Conservation (phyloP, 2,113 vertebrate genomes). For the Gila orcuttii region DNA sequence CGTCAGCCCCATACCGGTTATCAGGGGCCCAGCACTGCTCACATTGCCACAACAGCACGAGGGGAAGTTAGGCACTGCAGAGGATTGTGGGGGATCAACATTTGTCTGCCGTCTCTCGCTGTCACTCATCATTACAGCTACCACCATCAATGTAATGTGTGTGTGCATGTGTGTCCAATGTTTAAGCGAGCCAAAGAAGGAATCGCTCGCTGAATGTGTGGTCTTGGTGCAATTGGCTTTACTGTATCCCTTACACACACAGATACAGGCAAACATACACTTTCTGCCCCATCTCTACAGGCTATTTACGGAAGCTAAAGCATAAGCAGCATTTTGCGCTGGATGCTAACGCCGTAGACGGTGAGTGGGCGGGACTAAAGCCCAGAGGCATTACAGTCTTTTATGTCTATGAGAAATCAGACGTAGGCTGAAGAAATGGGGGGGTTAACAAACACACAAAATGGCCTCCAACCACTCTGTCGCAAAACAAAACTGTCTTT, state of each 20-base stretch:
- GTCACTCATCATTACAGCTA: slow-evolving; percentile 68
- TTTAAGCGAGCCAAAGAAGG: slow-evolving; percentile 38
- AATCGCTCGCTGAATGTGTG: slow-evolving; percentile 63
- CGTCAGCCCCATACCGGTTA: slow-evolving; percentile 49
- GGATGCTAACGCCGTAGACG: slow-evolving; percentile 58
- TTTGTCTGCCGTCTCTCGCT: slow-evolving; percentile 70
- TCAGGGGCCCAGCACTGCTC: slow-evolving; percentile 68
- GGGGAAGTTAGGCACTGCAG: slow-evolving; percentile 66
- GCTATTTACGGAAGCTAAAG: slow-evolving; percentile 70
- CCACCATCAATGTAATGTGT: slow-evolving; percentile 44
- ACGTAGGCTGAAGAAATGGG: slow-evolving; percentile 68
- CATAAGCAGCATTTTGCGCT: slow-evolving; percentile 66
- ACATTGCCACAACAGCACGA: slow-evolving; percentile 62
- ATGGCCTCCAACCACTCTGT: slow-evolving; percentile 69
- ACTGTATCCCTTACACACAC: slow-evolving; percentile 35
- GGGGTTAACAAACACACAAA: slow-evolving; percentile 39
- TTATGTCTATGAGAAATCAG: slow-evolving; percentile 72
- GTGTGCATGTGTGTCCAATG: slow-evolving; percentile 58
- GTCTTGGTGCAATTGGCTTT: slow-evolving; percentile 65
- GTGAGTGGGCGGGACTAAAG: slow-evolving; percentile 67
- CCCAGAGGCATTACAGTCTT: slow-evolving; percentile 65
- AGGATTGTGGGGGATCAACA: slow-evolving; percentile 68
- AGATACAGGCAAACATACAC: slow-evolving; percentile 45
- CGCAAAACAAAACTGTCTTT: slow-evolving; percentile 36
- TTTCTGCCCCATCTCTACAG: slow-evolving; percentile 62